Evolutionary conservation across 2,113 vertebrate genomes (phyloP).

Genomic region (Miniopterus natalensis): DNA sequence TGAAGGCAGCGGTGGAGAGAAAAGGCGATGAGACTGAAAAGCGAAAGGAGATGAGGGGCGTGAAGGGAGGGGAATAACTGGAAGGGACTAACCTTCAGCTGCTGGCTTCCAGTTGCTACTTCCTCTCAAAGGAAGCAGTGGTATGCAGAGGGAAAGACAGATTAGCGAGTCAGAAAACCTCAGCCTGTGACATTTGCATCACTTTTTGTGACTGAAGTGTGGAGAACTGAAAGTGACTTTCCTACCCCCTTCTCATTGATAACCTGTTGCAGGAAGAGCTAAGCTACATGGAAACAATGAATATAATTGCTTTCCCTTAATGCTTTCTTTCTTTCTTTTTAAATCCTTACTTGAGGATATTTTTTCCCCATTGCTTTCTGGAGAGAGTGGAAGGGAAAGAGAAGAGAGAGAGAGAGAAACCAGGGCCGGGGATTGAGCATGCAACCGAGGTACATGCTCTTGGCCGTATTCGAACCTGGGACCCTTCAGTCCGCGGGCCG

Average conservation of each 20-base stretch:
- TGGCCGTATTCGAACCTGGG: too few species aligned
- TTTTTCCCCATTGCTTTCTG: too few species aligned
- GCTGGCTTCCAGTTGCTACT: slow-evolving; percentile 53
- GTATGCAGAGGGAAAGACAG: slow-evolving; percentile 53
- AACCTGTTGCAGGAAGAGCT: not conserved
- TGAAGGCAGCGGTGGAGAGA: not conserved
- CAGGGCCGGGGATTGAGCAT: too few species aligned
- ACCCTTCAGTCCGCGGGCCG: too few species aligned
- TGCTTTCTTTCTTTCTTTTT: not conserved
- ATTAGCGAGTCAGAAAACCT: slow-evolving; percentile 43
- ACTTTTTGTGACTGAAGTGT: slow-evolving; percentile 20
- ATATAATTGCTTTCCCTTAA: not conserved
- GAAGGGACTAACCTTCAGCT: not conserved
- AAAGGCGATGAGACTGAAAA: not conserved
- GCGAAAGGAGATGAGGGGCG: not conserved
- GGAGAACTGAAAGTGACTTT: slow-evolving; percentile 24
- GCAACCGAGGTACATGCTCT: too few species aligned
- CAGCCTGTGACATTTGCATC: slow-evolving; percentile 23
- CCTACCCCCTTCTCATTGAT: slow-evolving; percentile 13
- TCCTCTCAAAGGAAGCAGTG: slow-evolving; percentile 64
- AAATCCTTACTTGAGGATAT: too few species aligned
- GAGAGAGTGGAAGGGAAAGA: too few species aligned
- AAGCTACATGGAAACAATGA: not conserved
- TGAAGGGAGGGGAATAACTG: not conserved
- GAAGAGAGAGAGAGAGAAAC: too few species aligned